A percentile compares a stretch with the other conserved stretches of the same genome.
Conservation (phyloP, 2,113 vertebrate species). For the Dryoscopus gambensis region DNA sequence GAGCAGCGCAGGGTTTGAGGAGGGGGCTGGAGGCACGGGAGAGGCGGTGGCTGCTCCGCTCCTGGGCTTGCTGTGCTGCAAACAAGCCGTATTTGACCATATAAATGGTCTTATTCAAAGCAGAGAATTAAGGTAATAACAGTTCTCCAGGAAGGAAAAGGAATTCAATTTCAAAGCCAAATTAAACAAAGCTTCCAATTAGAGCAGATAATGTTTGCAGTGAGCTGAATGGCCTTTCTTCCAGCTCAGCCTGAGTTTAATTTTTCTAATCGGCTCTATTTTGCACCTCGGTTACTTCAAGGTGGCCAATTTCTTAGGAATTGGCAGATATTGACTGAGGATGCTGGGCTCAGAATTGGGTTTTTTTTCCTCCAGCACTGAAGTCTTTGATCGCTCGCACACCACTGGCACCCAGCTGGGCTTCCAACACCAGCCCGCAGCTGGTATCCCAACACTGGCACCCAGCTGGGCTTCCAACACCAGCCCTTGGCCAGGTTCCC, state of each 20-base stretch:
- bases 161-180: slow-evolving; percentile 57
- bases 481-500: not conserved
- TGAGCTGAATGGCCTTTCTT: not conserved
- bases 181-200: slow-evolving; percentile 50
- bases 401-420: not conserved
- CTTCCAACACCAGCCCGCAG: not conserved
- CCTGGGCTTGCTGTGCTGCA: not conserved
- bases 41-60: not conserved
- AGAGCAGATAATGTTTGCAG: slow-evolving; percentile 40
- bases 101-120: slow-evolving; percentile 15
- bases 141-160: not conserved
- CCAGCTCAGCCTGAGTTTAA: not conserved
- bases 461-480: not conserved
- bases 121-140: slow-evolving; percentile 50
- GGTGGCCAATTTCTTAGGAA: not conserved
- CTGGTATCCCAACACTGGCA: not conserved
- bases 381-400: accelerated
- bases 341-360: not conserved
- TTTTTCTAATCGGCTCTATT: slow-evolving; percentile 37
- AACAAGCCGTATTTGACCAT: not conserved
- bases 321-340: slow-evolving; percentile 12
- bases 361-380: accelerated
- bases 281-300: not conserved
- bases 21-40: not conserved
- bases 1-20: not conserved